These are phyloP conservation scores for Teleopsis dalmanni DNA, from an alignment of 1,140 invertebrate species.

Conservation along the genomic window DNA sequence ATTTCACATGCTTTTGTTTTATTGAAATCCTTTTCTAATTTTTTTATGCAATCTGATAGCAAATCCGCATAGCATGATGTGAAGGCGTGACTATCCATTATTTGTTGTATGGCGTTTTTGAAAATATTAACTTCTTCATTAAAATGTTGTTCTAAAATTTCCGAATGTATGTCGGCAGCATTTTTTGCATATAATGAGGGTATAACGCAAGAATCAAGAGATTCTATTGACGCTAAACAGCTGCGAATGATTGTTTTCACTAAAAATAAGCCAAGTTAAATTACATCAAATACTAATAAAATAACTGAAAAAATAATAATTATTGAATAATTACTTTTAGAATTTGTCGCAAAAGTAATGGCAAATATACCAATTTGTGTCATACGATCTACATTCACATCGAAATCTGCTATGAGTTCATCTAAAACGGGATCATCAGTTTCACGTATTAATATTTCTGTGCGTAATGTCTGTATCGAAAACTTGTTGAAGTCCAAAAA, in stretches of 20 bases:
- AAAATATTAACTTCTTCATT: conserved; percentile 35
- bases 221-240: conserved; percentile 38
- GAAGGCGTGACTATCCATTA: conserved; percentile 31
- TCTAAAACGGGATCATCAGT: conserved; percentile 21
- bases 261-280: conserved; percentile 9
- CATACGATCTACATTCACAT: conserved; percentile 38
- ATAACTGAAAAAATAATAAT: background rate
- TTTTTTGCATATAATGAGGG: conserved; percentile 26
- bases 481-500: conserved; percentile 37
- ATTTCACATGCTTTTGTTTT: conserved; percentile 24
- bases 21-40: conserved; percentile 21
- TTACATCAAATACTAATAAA: background rate
- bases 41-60: conserved; percentile 17
- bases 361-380: conserved; percentile 39
- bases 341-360: conserved; percentile 26
- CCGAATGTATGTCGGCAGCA: conserved; percentile 24
- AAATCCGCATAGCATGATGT: conserved; percentile 27
- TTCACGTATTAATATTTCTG: conserved; percentile 11
- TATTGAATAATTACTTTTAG: conserved; percentile 20
- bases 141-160: conserved; percentile 36
- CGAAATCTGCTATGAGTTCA: conserved; percentile 39
- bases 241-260: conserved; percentile 37
- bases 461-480: conserved; percentile 34
- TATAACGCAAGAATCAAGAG: conserved; percentile 34
- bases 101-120: conserved; percentile 29